Percentiles rank a stretch among this genome's conserved stretches.
These are phyloP conservation scores for Acleris emargana DNA, from an alignment of 2,888 invertebrate species.

Conservation along the genomic window DNA sequence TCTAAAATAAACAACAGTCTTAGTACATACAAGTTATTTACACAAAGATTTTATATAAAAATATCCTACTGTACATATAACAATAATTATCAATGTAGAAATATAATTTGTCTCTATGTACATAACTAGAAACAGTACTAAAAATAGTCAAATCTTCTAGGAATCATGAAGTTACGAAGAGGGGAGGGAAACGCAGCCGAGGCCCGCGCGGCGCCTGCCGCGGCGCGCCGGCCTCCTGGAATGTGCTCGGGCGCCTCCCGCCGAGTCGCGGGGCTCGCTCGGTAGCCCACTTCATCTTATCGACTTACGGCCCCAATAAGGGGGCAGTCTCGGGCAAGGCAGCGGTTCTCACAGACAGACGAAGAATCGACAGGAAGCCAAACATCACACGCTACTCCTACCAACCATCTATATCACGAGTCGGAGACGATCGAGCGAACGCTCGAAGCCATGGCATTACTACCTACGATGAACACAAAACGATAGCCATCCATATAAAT, in stretches of 20 bases:
- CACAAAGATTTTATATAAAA: conserved; percentile 79
- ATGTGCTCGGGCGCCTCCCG: too few relatives aligned
- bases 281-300: conserved; percentile 36
- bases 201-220: neutral
- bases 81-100: conserved; percentile 77
- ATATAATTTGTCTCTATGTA: conserved; percentile 77
- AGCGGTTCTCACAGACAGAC: conserved; percentile 49
- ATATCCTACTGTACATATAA: conserved; percentile 81
- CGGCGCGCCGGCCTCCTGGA: too few relatives aligned
- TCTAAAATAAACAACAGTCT: conserved; percentile 83
- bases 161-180: conserved; percentile 63
- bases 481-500: conserved; percentile 13
- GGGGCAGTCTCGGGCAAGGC: conserved; percentile 56
- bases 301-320: conserved; percentile 45
- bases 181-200: conserved; percentile 12
- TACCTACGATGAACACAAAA: conserved; percentile 33
- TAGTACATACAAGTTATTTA: conserved; percentile 81
- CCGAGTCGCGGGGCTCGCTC: too few relatives aligned
- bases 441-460: conserved; percentile 14
- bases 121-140: conserved; percentile 78
- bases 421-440: neutral
- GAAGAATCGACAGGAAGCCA: conserved; percentile 54
- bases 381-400: conserved; percentile 49
- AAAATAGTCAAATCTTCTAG: conserved; percentile 79
- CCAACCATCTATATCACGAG: conserved; percentile 17